phyloP scores from a whole-genome alignment of 2,888 invertebrate genomes.

The Drosophila pegasa region DNA sequence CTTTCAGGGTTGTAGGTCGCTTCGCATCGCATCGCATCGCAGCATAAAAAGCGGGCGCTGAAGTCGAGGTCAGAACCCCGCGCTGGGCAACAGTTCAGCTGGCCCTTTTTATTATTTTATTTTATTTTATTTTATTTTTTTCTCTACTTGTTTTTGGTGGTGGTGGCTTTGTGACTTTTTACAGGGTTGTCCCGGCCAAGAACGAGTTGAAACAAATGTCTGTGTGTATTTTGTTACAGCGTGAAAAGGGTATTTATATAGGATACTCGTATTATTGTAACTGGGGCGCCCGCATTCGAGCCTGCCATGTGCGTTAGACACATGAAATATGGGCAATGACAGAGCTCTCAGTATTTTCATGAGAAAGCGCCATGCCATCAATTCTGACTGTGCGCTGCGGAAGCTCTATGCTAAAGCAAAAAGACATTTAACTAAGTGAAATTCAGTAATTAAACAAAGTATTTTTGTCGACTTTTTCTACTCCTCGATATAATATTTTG shows the following conservation, averaged over 20 bases:
- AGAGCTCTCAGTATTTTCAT: constrained; percentile 20
- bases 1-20: constrained; percentile 41
- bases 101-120: constrained; percentile 13
- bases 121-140: constrained; percentile 24
- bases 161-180: constrained; percentile 73
- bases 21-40: no score
- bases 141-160: constrained; percentile 19
- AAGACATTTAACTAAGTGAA: constrained; percentile 17
- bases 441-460: constrained; percentile 17
- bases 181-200: constrained; percentile 33
- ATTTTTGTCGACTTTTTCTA: neutral
- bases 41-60: constrained; percentile 5
- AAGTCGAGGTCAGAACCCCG: constrained; percentile 28
- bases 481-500: no score
- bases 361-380: constrained; percentile 30
- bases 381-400: constrained; percentile 15
- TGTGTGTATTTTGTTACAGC: constrained; percentile 32
- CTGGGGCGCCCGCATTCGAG: constrained; percentile 50
- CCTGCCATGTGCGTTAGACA: constrained; percentile 36
- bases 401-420: neutral
- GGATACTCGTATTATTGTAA: constrained; percentile 41
- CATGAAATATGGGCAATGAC: constrained; percentile 42
- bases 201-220: constrained; percentile 57
- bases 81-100: constrained; percentile 27
- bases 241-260: constrained; percentile 56